Conservation (phyloP, 1,140 invertebrate species). For the Doryteuthis pealeii region DNA sequence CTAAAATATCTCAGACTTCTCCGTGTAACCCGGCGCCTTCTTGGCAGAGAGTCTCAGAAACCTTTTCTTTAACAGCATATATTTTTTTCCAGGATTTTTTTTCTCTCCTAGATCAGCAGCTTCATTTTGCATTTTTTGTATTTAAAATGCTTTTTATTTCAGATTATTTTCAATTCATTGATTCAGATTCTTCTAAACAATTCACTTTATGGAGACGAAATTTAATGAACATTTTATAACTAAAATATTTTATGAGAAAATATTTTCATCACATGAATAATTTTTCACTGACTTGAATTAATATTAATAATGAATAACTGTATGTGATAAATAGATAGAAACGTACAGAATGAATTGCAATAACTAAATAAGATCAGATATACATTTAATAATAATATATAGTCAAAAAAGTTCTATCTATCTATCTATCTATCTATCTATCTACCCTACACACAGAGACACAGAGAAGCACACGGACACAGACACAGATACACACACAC, state of each 20-base stretch:
- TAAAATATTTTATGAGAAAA: not conserved
- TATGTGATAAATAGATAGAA: not conserved
- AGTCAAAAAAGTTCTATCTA: too few relatives aligned
- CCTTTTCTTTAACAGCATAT: too few relatives aligned
- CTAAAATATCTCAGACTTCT: not conserved
- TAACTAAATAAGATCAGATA: not conserved
- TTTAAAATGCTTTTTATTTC: not conserved
- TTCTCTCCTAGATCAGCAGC: not conserved
- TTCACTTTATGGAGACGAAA: too few relatives aligned
- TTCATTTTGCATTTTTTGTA: not conserved
- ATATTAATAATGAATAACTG: not conserved
- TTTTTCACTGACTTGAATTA: not conserved
- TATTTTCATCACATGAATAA: not conserved
- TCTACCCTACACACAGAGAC: too few relatives aligned
- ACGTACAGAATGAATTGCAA: not conserved
- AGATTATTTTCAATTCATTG: too few relatives aligned
- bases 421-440: conserved; percentile 2
- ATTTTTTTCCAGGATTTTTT: not conserved
- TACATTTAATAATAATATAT: not conserved
- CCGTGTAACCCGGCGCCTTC: not conserved
- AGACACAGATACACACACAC: too few relatives aligned
- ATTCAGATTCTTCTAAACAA: too few relatives aligned
- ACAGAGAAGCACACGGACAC: too few relatives aligned
- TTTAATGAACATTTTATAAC: not conserved
- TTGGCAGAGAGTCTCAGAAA: too few relatives aligned